Evolutionary conservation across 64 coral and sea anemone species (phyloP).

Genomic region (Platygyra sinensis): DNA sequence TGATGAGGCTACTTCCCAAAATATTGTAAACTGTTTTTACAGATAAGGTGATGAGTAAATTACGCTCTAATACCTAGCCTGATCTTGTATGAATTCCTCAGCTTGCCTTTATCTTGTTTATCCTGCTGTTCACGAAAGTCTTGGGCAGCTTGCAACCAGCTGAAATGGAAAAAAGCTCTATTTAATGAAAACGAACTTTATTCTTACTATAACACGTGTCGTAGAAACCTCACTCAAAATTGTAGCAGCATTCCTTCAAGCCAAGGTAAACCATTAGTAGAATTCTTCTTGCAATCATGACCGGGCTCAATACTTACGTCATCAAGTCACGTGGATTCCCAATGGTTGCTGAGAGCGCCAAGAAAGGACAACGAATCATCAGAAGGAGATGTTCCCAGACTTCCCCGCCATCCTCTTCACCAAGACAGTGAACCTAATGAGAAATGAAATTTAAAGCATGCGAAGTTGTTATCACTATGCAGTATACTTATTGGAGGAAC

Average conservation of each 20-base stretch:
- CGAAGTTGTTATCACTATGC: no score
- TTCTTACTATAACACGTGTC: no score
- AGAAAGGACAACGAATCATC: constrained; percentile 72
- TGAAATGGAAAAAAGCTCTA: not conserved
- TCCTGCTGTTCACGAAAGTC: constrained; percentile 30
- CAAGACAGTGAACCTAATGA: constrained; percentile 69
- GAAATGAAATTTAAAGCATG: not conserved
- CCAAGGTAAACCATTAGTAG: no score
- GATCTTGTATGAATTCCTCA: constrained; percentile 16
- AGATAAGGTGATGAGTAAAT: not conserved
- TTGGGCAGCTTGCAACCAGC: constrained; percentile 41
- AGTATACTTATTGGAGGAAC: no score
- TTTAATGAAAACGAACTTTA: not conserved
- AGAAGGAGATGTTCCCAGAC: constrained; percentile 85
- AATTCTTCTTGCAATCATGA: not conserved
- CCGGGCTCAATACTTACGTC: not conserved
- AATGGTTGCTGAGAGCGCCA: constrained; percentile 75
- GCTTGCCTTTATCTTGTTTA: constrained; percentile 4
- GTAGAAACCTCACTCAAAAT: no score
- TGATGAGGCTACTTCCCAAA: no score
- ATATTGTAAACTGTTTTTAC: no score
- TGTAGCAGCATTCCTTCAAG: no score
- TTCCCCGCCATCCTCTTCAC: constrained; percentile 79
- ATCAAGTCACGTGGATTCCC: not conserved
- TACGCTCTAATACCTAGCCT: constrained; percentile 2